phyloP scores from a whole-genome alignment of 2,113 vertebrate species.

The Origma solitaria region DNA sequence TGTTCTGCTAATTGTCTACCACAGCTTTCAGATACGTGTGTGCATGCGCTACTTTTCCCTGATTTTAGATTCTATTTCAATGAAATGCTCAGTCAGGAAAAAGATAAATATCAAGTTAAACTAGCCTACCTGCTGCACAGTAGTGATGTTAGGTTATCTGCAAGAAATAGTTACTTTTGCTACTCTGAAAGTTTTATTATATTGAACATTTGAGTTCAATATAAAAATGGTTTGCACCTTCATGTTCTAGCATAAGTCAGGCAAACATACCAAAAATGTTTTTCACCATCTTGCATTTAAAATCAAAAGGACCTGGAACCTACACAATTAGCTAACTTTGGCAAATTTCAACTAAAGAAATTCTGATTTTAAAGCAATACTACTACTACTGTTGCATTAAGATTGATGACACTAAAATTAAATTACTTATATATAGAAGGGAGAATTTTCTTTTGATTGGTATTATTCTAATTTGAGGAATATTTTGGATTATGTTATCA shows the following conservation, averaged over 20 bases:
- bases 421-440: background rate
- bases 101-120: background rate
- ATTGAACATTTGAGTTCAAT: background rate
- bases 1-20: background rate
- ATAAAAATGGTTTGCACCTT: background rate
- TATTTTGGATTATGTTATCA: background rate
- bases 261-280: background rate
- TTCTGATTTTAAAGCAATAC: background rate
- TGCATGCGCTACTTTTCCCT: background rate
- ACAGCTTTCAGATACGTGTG: background rate
- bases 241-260: background rate
- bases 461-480: slow-evolving; percentile 9
- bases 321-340: background rate
- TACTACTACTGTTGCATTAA: background rate
- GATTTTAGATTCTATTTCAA: background rate
- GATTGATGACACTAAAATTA: background rate
- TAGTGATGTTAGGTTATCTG: background rate
- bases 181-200: background rate
- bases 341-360: background rate
- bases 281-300: background rate
- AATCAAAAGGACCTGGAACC: background rate
- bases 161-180: background rate
- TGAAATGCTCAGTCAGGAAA: background rate
- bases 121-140: background rate
- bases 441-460: background rate